A percentile compares a stretch with the other conserved stretches of the same genome.
phyloP scores from a whole-genome alignment of 2,113 vertebrate species.

The Chionodraco myersi region DNA sequence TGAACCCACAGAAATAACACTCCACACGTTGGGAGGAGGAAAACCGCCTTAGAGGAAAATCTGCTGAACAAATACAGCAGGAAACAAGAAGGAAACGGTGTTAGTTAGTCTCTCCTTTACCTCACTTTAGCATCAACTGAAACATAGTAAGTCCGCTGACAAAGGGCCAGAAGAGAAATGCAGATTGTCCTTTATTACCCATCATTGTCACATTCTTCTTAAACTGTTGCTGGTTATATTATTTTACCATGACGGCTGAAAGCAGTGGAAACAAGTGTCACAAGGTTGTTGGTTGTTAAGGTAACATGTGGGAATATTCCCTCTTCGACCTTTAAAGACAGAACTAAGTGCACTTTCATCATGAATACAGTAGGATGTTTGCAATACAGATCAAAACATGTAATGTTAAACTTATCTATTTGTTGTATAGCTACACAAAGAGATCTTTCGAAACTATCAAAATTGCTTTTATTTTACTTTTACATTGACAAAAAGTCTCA shows the following conservation, averaged over 20 bases:
- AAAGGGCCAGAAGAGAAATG: conserved; percentile 14
- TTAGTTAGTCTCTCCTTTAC: conserved; percentile 24
- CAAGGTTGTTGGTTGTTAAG: neutral
- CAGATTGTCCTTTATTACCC: conserved; percentile 8
- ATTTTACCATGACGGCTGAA: conserved; percentile 2
- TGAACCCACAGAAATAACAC: conserved; percentile 66
- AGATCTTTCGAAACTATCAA: neutral
- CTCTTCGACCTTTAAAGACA: neutral
- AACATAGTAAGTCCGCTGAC: conserved; percentile 32
- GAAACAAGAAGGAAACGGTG: conserved; percentile 60
- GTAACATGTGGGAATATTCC: neutral
- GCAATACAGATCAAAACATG: no score
- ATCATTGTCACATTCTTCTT: neutral
- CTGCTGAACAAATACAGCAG: conserved; percentile 68
- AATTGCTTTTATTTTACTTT: neutral
- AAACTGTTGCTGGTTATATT: neutral
- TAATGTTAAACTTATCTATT: no score
- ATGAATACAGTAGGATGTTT: neutral
- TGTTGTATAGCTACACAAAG: neutral
- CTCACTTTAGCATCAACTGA: conserved; percentile 21
- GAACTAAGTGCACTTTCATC: neutral
- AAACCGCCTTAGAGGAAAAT: conserved; percentile 64
- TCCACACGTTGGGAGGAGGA: conserved; percentile 36
- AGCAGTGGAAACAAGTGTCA: neutral
- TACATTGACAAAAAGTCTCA: neutral